Percentiles rank a stretch among this genome's conserved stretches.
Conservation (phyloP, 2,113 vertebrate species). For the Struthio camelus region DNA sequence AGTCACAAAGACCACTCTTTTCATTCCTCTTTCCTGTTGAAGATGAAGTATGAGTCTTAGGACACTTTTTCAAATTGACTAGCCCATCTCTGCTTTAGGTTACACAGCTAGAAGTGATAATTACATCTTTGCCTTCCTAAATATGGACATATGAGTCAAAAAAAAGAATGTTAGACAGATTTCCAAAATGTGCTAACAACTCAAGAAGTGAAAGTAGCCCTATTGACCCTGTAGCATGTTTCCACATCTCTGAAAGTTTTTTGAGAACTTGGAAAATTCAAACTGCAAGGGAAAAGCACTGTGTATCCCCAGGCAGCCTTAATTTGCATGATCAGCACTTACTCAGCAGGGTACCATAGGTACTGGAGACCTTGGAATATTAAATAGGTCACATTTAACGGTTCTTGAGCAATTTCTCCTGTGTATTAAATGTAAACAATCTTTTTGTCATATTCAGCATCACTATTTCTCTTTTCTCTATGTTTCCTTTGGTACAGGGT, state of each 20-base stretch:
- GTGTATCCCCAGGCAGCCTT: conserved; percentile 59
- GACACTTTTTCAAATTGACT: conserved; percentile 14
- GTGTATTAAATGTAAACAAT: conserved; percentile 57
- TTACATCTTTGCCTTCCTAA: conserved; percentile 17
- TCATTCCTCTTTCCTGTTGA: neutral
- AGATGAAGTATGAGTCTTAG: conserved; percentile 19
- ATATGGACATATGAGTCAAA: neutral
- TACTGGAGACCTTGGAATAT: conserved; percentile 50
- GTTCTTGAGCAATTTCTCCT: conserved; percentile 60
- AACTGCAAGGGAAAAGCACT: conserved; percentile 50
- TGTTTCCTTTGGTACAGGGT: neutral
- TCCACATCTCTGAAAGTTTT: conserved; percentile 50
- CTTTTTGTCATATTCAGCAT: conserved; percentile 55
- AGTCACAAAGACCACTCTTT: conserved; percentile 8
- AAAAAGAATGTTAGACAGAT: conserved; percentile 8
- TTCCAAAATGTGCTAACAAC: neutral
- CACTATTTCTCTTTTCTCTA: neutral
- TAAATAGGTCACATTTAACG: conserved; percentile 55
- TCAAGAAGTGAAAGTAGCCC: conserved; percentile 50
- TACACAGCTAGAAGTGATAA: neutral
- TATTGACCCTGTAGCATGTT: conserved; percentile 46
- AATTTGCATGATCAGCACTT: conserved; percentile 63
- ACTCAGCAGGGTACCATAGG: conserved; percentile 50
- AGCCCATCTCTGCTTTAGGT: neutral
- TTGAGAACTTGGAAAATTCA: conserved; percentile 60